Evolutionary conservation across 2,888 invertebrate genomes (phyloP), one percentile per base, ranked within the genome.

Genomic region (Lamproptera curius): DNA sequence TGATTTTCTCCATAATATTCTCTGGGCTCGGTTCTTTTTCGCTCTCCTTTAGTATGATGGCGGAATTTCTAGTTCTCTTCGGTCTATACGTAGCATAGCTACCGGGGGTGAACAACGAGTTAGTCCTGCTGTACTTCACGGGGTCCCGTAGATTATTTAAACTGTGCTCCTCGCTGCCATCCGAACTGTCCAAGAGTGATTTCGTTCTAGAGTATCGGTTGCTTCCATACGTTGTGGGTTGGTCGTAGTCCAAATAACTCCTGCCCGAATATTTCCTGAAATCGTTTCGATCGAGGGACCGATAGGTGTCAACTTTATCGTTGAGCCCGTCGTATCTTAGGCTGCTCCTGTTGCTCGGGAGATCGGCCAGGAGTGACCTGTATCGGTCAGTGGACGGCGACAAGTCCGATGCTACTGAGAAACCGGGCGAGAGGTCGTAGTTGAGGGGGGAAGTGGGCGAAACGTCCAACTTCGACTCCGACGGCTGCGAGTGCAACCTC

Each of bases 41-140:
- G 58, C 84, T 82, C 57, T 88, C 87, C 62, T 87, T 87, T 34
- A 88, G 64, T 63, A 88, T 82, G 37, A 88, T 88, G 14, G 88
- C 88, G 16, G 88, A 80, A 61, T 88, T 88, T 57, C 81, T 76
- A 36, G 82, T 86, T 62, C 80, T 74, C 58, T 84, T 85, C 28
- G 88, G 88, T 56, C 88, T 73, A 61, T 86, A 88, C 15, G 88
- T 88, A 49, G 88, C 87, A 61, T 88, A 88, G 59, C 70, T 87
- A 44, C 88, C 87, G 36, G 88, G 88, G 10, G 88, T 77, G 59
- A 85, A 86, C 73, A 88, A 76, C 26, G 88, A 88, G 56, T 86
- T 66, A 4, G 88, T 85, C 61, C 88, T 70, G 53, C 73, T 83
- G 57, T 87, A 88, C 63, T 80, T 85, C 36, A 70, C 76, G 39